phyloP scores from a whole-genome alignment of 2,888 invertebrate species.

The Drosophila barbarae region DNA sequence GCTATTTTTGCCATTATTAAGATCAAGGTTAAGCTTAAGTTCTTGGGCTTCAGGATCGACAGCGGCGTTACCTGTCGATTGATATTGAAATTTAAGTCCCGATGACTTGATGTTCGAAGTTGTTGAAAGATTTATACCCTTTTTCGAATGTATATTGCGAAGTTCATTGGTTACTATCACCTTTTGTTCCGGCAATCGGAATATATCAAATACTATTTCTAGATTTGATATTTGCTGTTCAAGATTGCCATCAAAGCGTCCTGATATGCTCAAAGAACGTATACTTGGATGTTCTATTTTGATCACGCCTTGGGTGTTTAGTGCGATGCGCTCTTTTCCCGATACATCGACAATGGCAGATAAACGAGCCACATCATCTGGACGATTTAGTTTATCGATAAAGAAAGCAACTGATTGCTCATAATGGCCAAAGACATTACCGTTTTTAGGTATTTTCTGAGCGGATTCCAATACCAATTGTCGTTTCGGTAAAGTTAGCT shows the following conservation, averaged over 20 bases:
- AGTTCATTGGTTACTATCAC: conserved; percentile 72
- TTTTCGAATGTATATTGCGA: conserved; percentile 40
- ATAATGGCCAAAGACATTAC: conserved; percentile 82
- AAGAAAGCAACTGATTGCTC: conserved; percentile 84
- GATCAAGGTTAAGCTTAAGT: conserved; percentile 72
- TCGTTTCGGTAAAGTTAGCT: conserved; percentile 85
- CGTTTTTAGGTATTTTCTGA: conserved; percentile 80
- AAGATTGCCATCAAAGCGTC: conserved; percentile 79
- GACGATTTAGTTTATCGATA: conserved; percentile 86
- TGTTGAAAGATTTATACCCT: conserved; percentile 80
- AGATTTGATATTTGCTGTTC: conserved; percentile 68
- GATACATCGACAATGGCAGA: conserved; percentile 82
- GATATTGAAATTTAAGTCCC: conserved; percentile 77
- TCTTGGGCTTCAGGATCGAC: conserved; percentile 71
- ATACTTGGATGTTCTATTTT: conserved; percentile 86
- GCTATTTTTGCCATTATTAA: conserved; percentile 69
- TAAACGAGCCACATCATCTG: conserved; percentile 84
- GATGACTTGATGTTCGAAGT: conserved; percentile 80
- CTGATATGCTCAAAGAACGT: conserved; percentile 80
- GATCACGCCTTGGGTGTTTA: conserved; percentile 81
- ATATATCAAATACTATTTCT: conserved; percentile 82
- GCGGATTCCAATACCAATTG: conserved; percentile 83
- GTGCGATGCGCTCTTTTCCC: conserved; percentile 80
- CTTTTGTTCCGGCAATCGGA: conserved; percentile 82
- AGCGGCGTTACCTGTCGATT: conserved; percentile 64